A percentile compares a stretch with the other conserved stretches of the same genome.
Conservation (phyloP, 2,888 invertebrate species). For the Gari tellinella region DNA sequence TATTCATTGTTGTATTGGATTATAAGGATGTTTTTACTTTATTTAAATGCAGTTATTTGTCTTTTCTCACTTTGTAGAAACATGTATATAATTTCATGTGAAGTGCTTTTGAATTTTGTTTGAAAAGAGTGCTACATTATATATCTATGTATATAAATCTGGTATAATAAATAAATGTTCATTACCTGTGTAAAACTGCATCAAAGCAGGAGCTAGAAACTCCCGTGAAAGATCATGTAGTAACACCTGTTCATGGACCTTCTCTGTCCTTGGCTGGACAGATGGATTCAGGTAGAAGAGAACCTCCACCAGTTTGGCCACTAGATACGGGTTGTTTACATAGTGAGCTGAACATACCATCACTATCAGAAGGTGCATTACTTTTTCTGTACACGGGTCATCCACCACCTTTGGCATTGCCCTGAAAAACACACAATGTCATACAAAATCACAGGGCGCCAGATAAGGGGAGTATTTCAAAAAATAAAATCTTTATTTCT, state of each 20-base stretch:
- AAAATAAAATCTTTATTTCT: no score
- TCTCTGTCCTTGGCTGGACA: constrained; percentile 84
- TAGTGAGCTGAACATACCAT: constrained; percentile 96
- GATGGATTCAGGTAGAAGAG: constrained; percentile 86
- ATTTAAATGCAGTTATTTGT: no score
- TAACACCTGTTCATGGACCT: constrained; percentile 91
- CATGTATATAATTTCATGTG: no score
- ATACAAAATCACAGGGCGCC: no score
- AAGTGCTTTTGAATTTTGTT: no score
- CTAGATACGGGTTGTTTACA: constrained; percentile 98
- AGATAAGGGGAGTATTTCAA: no score
- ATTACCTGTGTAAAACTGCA: constrained; percentile 96
- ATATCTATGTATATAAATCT: no score
- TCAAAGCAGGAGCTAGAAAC: constrained; percentile 93
- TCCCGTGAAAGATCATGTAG: constrained; percentile 93
- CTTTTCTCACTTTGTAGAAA: no score
- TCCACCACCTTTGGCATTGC: constrained; percentile 73
- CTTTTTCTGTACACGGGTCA: constrained; percentile 79
- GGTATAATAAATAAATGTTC: no score
- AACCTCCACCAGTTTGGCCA: constrained; percentile 98
- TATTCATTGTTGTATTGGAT: no score
- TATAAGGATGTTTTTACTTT: no score
- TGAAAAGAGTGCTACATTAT: no score
- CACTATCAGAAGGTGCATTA: constrained; percentile 94
- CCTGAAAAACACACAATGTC: constrained; percentile 41